A percentile compares a stretch with the other conserved stretches of the same genome.
Conservation (phyloP, 2,888 invertebrate species). For the Chloroclysta siterata region DNA sequence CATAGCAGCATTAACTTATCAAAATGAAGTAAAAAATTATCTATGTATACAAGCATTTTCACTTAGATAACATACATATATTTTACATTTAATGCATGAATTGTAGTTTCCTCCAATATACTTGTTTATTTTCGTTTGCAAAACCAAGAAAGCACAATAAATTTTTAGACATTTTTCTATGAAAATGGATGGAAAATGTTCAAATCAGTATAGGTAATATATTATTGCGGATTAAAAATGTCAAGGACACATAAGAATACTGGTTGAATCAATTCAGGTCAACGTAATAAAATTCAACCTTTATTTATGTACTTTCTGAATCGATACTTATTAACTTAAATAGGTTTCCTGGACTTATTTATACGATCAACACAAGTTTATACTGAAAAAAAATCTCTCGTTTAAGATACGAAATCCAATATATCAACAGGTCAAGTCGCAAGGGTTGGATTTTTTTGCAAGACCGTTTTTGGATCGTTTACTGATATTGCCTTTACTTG, state of each 20-base stretch:
- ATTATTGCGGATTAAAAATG: slow-evolving; percentile 41
- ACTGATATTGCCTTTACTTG: slow-evolving; percentile 22
- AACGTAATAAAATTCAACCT: slow-evolving; percentile 33
- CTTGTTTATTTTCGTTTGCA: not conserved
- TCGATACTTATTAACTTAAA: not conserved
- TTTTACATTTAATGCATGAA: not conserved
- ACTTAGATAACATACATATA: slow-evolving; percentile 31
- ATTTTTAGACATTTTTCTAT: not conserved
- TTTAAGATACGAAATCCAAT: not conserved
- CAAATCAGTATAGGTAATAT: slow-evolving; percentile 7
- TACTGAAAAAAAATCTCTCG: not conserved
- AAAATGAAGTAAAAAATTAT: slow-evolving; percentile 11
- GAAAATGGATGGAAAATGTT: not conserved
- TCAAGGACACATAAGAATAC: slow-evolving; percentile 45
- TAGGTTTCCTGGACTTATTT: no score
- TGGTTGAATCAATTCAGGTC: slow-evolving; percentile 43
- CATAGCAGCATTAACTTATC: not conserved
- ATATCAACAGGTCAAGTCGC: not conserved
- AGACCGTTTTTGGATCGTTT: not conserved
- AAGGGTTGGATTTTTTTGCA: no score
- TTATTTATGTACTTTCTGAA: slow-evolving; percentile 2
- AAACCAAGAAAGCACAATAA: not conserved
- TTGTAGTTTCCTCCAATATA: not conserved
- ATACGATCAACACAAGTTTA: not conserved
- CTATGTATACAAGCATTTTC: slow-evolving; percentile 30